phyloP scores from a whole-genome alignment of 1,140 invertebrate genomes.

The Drosophila nigromelanica region DNA sequence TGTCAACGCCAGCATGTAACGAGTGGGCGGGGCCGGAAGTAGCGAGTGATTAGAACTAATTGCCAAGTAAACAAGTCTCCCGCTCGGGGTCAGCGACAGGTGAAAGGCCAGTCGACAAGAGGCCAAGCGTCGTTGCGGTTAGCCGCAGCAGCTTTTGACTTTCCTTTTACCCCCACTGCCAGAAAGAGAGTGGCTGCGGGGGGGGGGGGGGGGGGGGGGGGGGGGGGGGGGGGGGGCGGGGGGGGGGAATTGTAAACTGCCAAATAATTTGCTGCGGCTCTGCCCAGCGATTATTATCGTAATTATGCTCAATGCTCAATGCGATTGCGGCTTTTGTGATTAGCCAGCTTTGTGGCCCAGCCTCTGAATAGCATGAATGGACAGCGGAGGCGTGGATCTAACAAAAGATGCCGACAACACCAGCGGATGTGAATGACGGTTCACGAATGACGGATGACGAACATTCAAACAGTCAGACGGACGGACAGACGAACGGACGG shows the following conservation, averaged over 20 bases:
- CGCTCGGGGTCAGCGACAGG: conserved; percentile 8
- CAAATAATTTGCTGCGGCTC: conserved; percentile 24
- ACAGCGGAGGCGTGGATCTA: conserved; percentile 18
- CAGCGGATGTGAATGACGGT: conserved; percentile 26
- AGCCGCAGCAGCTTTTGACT: too few species aligned
- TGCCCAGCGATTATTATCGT: conserved; percentile 30
- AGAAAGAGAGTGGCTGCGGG: neutral
- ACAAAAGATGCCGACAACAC: conserved; percentile 33
- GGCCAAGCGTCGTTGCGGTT: neutral
- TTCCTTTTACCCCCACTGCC: neutral
- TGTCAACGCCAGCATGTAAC: neutral
- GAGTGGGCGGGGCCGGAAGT: conserved; percentile 29
- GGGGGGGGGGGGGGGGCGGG: neutral
- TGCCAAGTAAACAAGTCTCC: conserved; percentile 11
- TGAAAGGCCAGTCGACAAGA: conserved; percentile 30
- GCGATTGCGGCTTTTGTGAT: conserved; percentile 13
- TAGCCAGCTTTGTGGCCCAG: conserved; percentile 2
- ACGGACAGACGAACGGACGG: neutral
- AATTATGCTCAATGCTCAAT: conserved; percentile 3
- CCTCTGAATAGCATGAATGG: conserved; percentile 2
- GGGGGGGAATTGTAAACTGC: conserved; percentile 15
- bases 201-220: neutral
- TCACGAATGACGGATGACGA: neutral
- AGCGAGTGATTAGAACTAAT: conserved; percentile 41
- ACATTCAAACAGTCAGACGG: neutral